Evolutionary conservation across 2,113 vertebrate genomes (phyloP), one percentile per base, ranked within the genome.

Genomic region (Rousettus leschenaultii): DNA sequence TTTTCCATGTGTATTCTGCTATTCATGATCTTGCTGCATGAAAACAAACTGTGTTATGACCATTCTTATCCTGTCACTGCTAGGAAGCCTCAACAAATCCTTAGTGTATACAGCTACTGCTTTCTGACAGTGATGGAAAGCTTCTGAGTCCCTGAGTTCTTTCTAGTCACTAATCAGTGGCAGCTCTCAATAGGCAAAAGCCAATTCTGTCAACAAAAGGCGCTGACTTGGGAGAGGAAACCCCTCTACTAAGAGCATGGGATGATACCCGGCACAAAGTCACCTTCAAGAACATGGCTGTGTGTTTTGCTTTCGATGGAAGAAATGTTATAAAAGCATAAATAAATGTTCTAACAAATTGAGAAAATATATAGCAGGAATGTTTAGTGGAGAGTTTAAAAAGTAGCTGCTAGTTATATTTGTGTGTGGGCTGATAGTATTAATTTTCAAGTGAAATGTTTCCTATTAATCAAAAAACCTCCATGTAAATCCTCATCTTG

Each of bases 71-170:
- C 82, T 73, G 18, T 83, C 45, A 45, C 61, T 86, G 55, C 66
- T 82, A 59, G 51, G 71, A 80, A 86, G 68, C n/a, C 13, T 83
- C 48, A 51, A 14, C 24, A 43, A 77, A 59, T 90, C 86, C 94
- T 88, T 30, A 30, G 71, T 82, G 91, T 63, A 40, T 45, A 51
- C 43, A 16, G 57, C 91, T 93, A 3, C 38, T 38, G 48, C 55
- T 87, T 91, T 95, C 75, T 96, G 86, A 87, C 90, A 85, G 61
- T 77, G 95, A 95, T 90, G 79, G 87, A 95, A 89, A 84, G n/a
- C 88, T 63, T 55, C 22, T 89, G 40, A 80, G 75, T 63, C 91
- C 70, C 19, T 5, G 53, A 91, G 71, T 84, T 84, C 5, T 21
- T 90, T 96, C 79, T 92, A 51, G 53, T 93, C 82, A 86, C 73